Base-by-base conservation (phyloP, 2,797 vertebrate species). In the Synanceia verrucosa region DNA sequence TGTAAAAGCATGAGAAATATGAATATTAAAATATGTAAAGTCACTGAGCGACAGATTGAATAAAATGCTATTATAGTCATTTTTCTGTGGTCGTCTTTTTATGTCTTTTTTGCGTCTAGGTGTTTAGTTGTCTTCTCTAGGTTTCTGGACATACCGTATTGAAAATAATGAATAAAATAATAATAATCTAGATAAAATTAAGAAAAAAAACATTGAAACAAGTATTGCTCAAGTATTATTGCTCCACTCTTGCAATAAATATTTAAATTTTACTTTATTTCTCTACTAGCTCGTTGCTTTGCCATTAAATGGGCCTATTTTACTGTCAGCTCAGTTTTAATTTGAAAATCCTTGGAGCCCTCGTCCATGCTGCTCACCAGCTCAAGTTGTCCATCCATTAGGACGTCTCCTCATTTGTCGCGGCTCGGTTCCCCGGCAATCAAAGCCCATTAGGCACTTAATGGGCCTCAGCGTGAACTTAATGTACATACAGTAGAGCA, bases 391-490 rank as follows among this genome's bases (percentile, higher is more conserved):
- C 71, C 68, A 9, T 73, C 71, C 70, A 70, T 73, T 59, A 66
- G 46, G 28, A 70, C 37, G 3, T 48, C 39, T 46, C 52, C 67
- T 85, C 41, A 80, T 82, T 83, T 74, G 81, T 83, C 65, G 64
- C 57, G 19, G 78, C 67, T 79, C 36, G 53, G 83, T 87, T 82
- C 64, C 55, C 61, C 26, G 7, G 65, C 36, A 55, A 87, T 86
- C 82, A 85, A 65, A 76, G 70, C 51, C 67, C 80, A 88, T 90
- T 91, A 90, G 51, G 47, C 66, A 65, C 67, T 82, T 86, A 88
- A 90, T 89, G 90, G 79, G 63, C 67, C 87, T 29, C 31, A 23
- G 34, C 44, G 21, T 65, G 33, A 61, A 67, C 66, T 68, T 39
- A 65, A 63, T 47, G 70, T 78, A 79, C 21, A 9, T 76, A 75